A percentile compares a stretch with the other conserved stretches of the same genome.
These are phyloP conservation scores for Tadarida brasiliensis DNA, from an alignment of 2,797 vertebrate species.

Conservation along the genomic window DNA sequence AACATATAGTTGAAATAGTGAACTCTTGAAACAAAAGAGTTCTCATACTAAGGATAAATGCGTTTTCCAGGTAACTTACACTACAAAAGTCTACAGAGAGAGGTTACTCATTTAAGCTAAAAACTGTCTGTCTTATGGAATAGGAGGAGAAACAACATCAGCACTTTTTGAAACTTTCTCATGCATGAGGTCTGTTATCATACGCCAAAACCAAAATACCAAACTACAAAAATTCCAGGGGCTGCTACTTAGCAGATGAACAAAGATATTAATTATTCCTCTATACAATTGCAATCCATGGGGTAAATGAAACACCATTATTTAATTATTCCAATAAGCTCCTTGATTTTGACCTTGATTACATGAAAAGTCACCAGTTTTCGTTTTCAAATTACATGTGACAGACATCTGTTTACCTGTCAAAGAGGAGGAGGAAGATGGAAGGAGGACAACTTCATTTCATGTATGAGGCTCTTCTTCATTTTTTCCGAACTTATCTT, in stretches of 20 bases:
- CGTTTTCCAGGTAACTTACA: conserved; percentile 42
- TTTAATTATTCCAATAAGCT: conserved; percentile 65
- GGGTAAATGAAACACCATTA: not conserved
- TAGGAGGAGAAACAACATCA: not conserved
- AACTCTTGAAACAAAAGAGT: not conserved
- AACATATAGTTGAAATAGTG: not conserved
- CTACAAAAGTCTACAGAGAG: not conserved
- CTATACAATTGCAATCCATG: not conserved
- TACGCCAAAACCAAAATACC: not conserved
- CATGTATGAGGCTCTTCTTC: not conserved
- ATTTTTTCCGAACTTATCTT: not conserved
- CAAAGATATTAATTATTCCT: conserved; percentile 19
- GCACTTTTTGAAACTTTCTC: conserved; percentile 18
- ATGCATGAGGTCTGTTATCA: not conserved
- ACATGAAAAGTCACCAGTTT: not conserved
- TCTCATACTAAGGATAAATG: not conserved
- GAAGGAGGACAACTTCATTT: not conserved
- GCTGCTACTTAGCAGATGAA: not conserved
- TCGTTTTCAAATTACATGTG: conserved; percentile 29
- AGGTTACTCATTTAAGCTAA: not conserved
- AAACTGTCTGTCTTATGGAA: not conserved
- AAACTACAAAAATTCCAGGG: conserved; percentile 33
- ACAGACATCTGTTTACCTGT: not conserved
- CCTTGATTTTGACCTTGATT: conserved; percentile 51
- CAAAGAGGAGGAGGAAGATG: not conserved